Evolutionary conservation across 2,888 invertebrate species (phyloP).

Genomic region (Micoletzkya japonica): DNA sequence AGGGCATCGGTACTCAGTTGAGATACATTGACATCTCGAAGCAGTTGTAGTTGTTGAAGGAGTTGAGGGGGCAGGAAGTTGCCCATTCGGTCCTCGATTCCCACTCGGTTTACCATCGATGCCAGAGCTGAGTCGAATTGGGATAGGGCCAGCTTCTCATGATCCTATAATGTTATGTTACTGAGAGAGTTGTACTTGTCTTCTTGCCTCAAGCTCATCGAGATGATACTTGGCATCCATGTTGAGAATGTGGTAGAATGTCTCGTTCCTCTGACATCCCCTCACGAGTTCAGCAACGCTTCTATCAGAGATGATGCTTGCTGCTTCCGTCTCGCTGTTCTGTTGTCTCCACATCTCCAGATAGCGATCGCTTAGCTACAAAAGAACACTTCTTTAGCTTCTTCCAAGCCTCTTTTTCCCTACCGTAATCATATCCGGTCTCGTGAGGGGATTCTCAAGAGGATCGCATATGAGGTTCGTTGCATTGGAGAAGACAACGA

Average conservation of each 20-base stretch:
- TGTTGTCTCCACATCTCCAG: constrained; percentile 42
- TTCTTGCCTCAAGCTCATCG: constrained; percentile 41
- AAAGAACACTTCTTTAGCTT: not conserved
- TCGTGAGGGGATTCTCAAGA: constrained; percentile 48
- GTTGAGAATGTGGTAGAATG: constrained; percentile 57
- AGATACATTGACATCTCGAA: constrained; percentile 42
- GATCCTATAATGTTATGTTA: not conserved
- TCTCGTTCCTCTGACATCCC: constrained; percentile 54
- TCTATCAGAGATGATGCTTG: constrained; percentile 37
- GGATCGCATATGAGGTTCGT: constrained; percentile 57
- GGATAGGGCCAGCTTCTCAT: not conserved
- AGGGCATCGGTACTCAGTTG: constrained; percentile 39
- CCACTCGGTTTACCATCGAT: constrained; percentile 15
- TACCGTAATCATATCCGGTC: constrained; percentile 56
- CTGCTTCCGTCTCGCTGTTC: constrained; percentile 19
- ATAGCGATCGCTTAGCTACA: constrained; percentile 56
- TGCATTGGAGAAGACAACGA: constrained; percentile 55
- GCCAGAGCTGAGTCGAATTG: constrained; percentile 20
- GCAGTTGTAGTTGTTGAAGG: constrained; percentile 33
- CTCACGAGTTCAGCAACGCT: constrained; percentile 51
- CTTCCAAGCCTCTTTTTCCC: not conserved
- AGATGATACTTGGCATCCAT: constrained; percentile 57
- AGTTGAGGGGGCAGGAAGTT: constrained; percentile 20
- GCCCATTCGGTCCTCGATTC: constrained; percentile 25
- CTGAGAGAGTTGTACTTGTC: not conserved